Conservation (phyloP, 2,113 vertebrate species). For the Chascanopsetta lugubris region DNA sequence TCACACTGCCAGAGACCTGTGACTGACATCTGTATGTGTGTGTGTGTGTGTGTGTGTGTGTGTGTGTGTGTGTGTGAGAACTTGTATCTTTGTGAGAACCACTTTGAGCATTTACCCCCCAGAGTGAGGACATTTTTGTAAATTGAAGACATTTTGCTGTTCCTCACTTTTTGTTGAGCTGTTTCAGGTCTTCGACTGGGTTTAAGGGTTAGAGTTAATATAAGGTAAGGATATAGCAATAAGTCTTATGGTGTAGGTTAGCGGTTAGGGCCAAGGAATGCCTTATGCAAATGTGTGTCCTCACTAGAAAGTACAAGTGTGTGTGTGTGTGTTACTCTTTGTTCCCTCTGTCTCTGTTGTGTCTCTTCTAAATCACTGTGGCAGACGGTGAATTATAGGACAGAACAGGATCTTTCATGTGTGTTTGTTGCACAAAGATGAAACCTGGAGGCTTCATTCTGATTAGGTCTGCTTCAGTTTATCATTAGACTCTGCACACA, state of each 20-base stretch:
- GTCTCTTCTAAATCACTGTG: constrained; percentile 24
- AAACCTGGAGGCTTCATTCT: constrained; percentile 17
- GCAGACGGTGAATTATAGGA: constrained; percentile 12
- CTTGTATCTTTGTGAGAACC: too few species aligned
- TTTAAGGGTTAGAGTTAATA: too few species aligned
- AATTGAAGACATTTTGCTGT: too few species aligned
- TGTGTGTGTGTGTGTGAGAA: neutral
- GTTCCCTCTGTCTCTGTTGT: constrained; percentile 31
- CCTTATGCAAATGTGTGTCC: too few species aligned
- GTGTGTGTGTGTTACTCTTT: neutral
- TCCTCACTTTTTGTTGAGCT: too few species aligned
- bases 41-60: neutral
- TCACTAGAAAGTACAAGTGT: too few species aligned
- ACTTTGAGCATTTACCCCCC: too few species aligned
- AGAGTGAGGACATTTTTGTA: too few species aligned
- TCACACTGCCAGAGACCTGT: constrained; percentile 27
- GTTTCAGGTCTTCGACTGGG: too few species aligned
- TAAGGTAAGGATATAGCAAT: too few species aligned
- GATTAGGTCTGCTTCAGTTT: constrained; percentile 11
- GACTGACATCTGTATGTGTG: constrained; percentile 4
- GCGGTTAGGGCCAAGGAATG: too few species aligned
- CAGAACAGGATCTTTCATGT: constrained; percentile 1
- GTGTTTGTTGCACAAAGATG: constrained; percentile 9
- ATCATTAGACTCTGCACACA: constrained; percentile 8
- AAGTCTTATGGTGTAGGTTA: too few species aligned